Base-by-base conservation (phyloP, 2,888 invertebrate genomes). In the Cyclophora albipunctata region DNA sequence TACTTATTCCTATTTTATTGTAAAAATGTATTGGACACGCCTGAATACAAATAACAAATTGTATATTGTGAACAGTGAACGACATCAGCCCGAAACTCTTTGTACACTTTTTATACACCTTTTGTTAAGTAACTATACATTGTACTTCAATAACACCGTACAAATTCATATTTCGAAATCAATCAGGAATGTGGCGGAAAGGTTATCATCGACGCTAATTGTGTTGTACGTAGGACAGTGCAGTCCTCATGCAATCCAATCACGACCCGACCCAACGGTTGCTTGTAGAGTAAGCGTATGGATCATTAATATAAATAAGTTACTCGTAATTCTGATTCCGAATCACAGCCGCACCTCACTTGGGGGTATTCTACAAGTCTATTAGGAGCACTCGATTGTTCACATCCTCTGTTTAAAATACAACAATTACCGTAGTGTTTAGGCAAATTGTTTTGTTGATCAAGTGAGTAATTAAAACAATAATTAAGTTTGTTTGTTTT, bases 1-100 rank as follows among this genome's bases (percentile, higher is more conserved):
- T 67, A 65, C 69, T 72, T 71, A 76, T 74, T 77, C 70, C 67
- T 66, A 74, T 73, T 76, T 78, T 74, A 72, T 81, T 76, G 67
- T 72, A 69, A 74, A 77, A 77, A 73, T 71, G 65, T 71, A 66
- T 69, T 65, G 62, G 66, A 64, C 66, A 69, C 68, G 69, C 63
- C 66, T 64, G 64, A 64, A 66, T 56, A 63, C 61, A 69, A 69
- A 73, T 73, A 75, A 71, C 67, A 72, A 77, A 71, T 73, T 75
- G 67, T 75, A 69, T 69, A 76, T 78, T 75, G 77, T 76, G 69
- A 70, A 56, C 61, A 58, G 60, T 60, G 63, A 68, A 65, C 68
- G 70, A 73, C 69, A 70, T 71, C 69, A 64, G 62, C 64, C 59
- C 64, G 62, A 63, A 65, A 62, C 54, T 52, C 52, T 57, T 74